These are phyloP conservation scores for Acronicta leporina DNA, from an alignment of 2,888 invertebrate genomes.

Conservation along the genomic window DNA sequence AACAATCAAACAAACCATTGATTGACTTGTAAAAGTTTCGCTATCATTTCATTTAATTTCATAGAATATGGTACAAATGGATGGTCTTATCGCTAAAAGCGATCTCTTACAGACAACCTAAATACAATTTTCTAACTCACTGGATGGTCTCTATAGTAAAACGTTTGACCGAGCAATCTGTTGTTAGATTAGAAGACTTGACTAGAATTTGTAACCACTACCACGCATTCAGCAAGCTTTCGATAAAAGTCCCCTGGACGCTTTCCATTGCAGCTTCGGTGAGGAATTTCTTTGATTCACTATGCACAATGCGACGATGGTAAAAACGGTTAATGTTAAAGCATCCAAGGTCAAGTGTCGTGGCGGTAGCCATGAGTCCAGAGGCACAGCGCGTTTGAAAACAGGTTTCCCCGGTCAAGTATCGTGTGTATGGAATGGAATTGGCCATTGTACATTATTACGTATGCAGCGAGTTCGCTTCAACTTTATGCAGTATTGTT, in stretches of 20 bases:
- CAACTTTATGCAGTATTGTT: slow-evolving; percentile 63
- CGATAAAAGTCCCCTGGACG: slow-evolving; percentile 16
- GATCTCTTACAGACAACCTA: too few species aligned
- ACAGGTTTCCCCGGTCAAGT: slow-evolving; percentile 70
- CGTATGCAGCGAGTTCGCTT: slow-evolving; percentile 57
- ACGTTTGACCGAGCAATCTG: slow-evolving; percentile 21
- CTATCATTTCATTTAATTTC: too few species aligned
- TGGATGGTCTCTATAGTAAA: slow-evolving; percentile 22
- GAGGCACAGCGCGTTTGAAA: slow-evolving; percentile 58
- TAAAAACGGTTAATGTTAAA: slow-evolving; percentile 28
- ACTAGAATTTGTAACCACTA: slow-evolving; percentile 10
- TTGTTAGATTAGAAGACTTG: slow-evolving; percentile 12
- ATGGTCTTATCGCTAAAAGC: too few species aligned
- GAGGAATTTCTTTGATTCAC: slow-evolving; percentile 32
- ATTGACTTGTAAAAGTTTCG: too few species aligned
- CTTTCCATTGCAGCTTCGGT: slow-evolving; percentile 52
- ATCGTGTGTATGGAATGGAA: slow-evolving; percentile 57
- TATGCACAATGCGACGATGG: slow-evolving; percentile 29
- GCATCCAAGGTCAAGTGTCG: slow-evolving; percentile 55
- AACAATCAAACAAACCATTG: too few species aligned
- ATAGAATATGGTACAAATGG: too few species aligned
- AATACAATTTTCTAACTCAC: slow-evolving; percentile 24
- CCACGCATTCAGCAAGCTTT: slow-evolving; percentile 10
- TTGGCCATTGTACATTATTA: slow-evolving; percentile 65
- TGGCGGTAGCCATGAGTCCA: slow-evolving; percentile 35